These are phyloP conservation scores for Lithodes maja DNA, from an alignment of 2,888 invertebrate species.

Conservation along the genomic window DNA sequence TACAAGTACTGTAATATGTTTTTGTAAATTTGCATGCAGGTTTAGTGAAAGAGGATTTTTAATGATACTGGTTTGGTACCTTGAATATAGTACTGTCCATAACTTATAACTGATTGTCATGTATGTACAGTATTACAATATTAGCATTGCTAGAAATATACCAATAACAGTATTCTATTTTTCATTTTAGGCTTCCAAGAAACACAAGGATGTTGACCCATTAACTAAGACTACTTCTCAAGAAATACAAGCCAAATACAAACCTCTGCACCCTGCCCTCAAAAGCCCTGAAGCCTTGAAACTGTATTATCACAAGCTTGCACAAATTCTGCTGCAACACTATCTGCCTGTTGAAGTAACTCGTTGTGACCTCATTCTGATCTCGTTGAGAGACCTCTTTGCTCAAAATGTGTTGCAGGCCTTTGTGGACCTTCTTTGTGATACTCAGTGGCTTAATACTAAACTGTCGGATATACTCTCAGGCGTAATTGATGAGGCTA, in stretches of 20 bases:
- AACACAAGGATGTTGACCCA: conserved; percentile 55
- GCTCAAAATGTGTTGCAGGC: conserved; percentile 68
- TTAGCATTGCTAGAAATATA: neutral
- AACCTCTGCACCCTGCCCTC: conserved; percentile 63
- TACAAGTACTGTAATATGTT: no score
- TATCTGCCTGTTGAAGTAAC: conserved; percentile 65
- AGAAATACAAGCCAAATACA: conserved; percentile 60
- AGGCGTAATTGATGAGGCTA: conserved; percentile 34
- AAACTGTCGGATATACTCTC: conserved; percentile 57
- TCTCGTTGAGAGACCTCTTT: conserved; percentile 65
- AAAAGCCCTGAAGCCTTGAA: conserved; percentile 57
- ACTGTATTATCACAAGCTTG: conserved; percentile 56
- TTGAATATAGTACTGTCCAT: no score
- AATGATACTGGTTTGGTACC: no score
- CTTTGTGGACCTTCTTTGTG: conserved; percentile 66
- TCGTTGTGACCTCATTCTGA: conserved; percentile 63
- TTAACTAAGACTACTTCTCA: conserved; percentile 35
- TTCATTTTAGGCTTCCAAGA: conserved; percentile 52
- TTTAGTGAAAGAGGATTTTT: no score
- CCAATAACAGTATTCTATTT: neutral
- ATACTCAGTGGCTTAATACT: conserved; percentile 67
- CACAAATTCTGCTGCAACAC: conserved; percentile 62
- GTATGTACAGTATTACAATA: neutral
- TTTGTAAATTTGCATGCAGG: no score
- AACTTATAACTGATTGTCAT: no score